Base-by-base conservation (phyloP, 2,113 vertebrate genomes). In the Paracyprichromis sp. region DNA sequence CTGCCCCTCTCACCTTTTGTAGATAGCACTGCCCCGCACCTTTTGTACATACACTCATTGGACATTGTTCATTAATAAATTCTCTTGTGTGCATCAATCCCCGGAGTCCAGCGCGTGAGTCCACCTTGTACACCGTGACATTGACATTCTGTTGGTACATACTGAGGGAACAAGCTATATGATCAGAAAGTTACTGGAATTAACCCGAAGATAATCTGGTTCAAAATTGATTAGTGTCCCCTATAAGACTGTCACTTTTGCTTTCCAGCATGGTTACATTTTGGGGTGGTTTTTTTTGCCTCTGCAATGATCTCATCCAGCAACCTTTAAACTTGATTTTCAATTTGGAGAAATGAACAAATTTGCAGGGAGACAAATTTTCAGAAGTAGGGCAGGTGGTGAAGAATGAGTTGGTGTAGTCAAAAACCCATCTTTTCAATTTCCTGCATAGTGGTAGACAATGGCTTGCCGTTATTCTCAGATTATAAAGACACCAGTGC, bases 41-140 rank as follows among this genome's bases (percentile, higher is more conserved):
- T 29, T 26, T 57, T 57, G 24, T 57, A 57, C 1, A 57, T 29
- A 3, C 24, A 57, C 5, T 3, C 7, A 29, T 29, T 57, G 56
- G 56, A 57, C 13, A 59, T 29, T 59, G 13, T 8, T 16, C 56
- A 57, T 57, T 57, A 57, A 57, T 29, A 57, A 8, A 57, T 57
- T 57, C 4, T 57, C 56, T 57, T 57, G 13, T 57, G 56, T 16
- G 56, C 56, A 16, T 59, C 56, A 29, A 29, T 16, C 56, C 56
- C 24, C 2, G 0, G 3, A 59, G 56, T 59, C 0, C 24, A 59
- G 13, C 4, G 4, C 4, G 0, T 59, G 13, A 59, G 13, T 59
- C 56, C 4, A 59, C 56, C 13, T 29, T 59, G 13, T 16, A 59
- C 24, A 29, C 56, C 1, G 4, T 59, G 56, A 59, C 24, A 59